phyloP scores from a whole-genome alignment of 2,888 invertebrate species.

The Dione juno region DNA sequence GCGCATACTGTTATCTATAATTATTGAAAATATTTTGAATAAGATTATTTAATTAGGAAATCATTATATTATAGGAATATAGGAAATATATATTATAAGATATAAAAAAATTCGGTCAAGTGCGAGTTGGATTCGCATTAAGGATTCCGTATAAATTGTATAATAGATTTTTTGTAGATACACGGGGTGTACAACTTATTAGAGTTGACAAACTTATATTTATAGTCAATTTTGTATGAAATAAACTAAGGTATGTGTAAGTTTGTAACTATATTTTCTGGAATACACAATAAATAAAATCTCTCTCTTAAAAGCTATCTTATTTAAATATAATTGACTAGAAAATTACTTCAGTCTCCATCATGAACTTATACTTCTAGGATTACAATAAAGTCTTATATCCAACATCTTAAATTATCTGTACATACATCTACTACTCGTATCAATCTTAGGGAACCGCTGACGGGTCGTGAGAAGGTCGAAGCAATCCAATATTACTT shows the following conservation, averaged over 20 bases:
- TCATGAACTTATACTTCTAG: neutral
- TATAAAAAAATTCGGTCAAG: too few species aligned
- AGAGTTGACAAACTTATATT: too few species aligned
- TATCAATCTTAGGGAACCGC: conserved; percentile 27
- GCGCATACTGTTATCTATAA: neutral
- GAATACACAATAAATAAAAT: neutral
- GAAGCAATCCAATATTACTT: conserved; percentile 30
- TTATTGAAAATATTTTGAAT: neutral
- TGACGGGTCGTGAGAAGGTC: conserved; percentile 43
- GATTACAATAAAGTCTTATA: neutral
- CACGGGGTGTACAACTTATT: too few species aligned
- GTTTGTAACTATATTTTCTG: too few species aligned
- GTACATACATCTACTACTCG: conserved; percentile 12
- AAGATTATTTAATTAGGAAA: neutral
- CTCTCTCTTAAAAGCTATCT: neutral
- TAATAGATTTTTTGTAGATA: too few species aligned
- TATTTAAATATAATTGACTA: too few species aligned
- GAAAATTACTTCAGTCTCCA: neutral
- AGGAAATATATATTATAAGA: too few species aligned
- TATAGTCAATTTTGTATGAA: neutral
- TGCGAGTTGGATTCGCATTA: too few species aligned
- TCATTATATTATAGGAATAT: too few species aligned
- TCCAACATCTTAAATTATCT: conserved; percentile 3
- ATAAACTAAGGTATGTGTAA: too few species aligned
- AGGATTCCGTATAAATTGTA: too few species aligned